These are phyloP conservation scores for Leptoteleia sp. DNA, from an alignment of 1,140 invertebrate genomes.

Conservation along the genomic window DNA sequence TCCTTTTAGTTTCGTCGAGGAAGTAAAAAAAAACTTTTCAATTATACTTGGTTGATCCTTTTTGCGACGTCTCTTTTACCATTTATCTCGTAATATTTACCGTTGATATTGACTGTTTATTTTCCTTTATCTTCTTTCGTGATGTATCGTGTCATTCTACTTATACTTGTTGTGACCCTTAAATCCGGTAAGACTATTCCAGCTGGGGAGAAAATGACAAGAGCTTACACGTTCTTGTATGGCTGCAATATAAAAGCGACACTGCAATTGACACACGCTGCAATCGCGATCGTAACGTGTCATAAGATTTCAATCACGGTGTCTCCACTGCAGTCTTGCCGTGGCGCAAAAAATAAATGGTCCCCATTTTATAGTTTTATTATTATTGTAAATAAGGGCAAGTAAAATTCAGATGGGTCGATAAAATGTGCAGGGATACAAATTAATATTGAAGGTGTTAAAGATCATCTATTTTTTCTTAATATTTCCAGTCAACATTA, in stretches of 20 bases:
- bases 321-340: constrained; percentile 14
- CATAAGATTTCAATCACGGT: constrained; percentile 43
- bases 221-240: constrained; percentile 42
- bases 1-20: too few species aligned
- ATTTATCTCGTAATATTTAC: neutral
- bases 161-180: constrained; percentile 28
- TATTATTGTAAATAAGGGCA: constrained; percentile 28
- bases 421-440: too few species aligned
- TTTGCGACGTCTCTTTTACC: neutral
- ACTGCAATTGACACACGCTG: constrained; percentile 43
- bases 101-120: constrained; percentile 2
- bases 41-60: too few species aligned
- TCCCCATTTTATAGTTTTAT: constrained; percentile 27
- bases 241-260: constrained; percentile 39
- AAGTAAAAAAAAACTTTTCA: too few species aligned
- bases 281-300: constrained; percentile 36
- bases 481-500: too few species aligned
- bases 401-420: too few species aligned
- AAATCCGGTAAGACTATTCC: constrained; percentile 34
- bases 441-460: too few species aligned
- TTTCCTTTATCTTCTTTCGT: constrained; percentile 1
- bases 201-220: constrained; percentile 29
- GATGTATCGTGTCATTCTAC: constrained; percentile 27
- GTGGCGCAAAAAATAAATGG: constrained; percentile 6
- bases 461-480: too few species aligned